phyloP scores from a whole-genome alignment of 2,888 invertebrate genomes.

The Mesorhabditis sp. region DNA sequence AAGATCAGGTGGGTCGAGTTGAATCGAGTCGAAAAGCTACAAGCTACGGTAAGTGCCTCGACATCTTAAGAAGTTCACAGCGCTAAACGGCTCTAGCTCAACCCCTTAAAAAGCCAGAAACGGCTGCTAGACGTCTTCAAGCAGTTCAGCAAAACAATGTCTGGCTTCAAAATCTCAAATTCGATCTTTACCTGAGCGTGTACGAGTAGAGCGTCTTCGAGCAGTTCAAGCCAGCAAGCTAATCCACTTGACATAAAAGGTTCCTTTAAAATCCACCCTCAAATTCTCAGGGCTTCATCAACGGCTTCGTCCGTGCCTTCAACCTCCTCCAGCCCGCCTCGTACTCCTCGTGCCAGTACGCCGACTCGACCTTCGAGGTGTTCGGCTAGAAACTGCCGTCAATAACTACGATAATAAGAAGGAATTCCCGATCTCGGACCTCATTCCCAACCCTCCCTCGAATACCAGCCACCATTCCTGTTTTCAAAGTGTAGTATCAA shows the following conservation, averaged over 20 bases:
- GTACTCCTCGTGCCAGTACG: slow-evolving; percentile 57
- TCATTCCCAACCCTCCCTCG: slow-evolving; percentile 4
- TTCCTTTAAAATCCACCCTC: slow-evolving; percentile 17
- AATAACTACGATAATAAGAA: neutral
- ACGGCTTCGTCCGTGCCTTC: slow-evolving; percentile 58
- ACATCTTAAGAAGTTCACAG: too few species aligned
- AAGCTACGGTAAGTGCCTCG: too few species aligned
- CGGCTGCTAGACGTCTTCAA: too few species aligned
- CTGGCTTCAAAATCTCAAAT: too few species aligned
- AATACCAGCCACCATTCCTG: slow-evolving; percentile 8
- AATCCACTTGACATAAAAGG: too few species aligned
- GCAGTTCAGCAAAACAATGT: too few species aligned
- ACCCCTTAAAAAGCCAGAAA: too few species aligned
- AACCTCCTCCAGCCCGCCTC: slow-evolving; percentile 57
- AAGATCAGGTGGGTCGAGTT: slow-evolving; percentile 18
- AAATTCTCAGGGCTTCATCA: slow-evolving; percentile 55
- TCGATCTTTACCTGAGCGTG: too few species aligned
- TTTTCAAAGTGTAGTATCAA: neutral
- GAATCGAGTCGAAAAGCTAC: too few species aligned
- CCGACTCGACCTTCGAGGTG: slow-evolving; percentile 57
- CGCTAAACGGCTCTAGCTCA: too few species aligned
- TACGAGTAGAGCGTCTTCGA: too few species aligned
- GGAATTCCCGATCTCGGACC: slow-evolving; percentile 3
- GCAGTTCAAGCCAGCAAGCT: too few species aligned
- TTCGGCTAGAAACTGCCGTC: slow-evolving; percentile 44